phyloP scores from a whole-genome alignment of 2,888 invertebrate genomes.

The Prosapia bicincta region DNA sequence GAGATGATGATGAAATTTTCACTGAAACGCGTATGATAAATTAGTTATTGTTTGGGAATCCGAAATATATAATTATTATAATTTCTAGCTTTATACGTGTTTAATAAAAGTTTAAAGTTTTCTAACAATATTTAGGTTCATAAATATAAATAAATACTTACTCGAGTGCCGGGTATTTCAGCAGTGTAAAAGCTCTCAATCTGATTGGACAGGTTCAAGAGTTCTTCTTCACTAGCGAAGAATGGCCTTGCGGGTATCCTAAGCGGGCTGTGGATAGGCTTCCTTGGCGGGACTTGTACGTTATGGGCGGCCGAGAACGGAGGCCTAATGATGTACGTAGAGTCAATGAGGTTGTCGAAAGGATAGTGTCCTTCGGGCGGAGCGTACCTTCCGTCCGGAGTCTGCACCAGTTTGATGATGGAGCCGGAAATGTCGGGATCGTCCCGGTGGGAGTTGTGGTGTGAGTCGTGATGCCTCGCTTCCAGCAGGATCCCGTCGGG shows the following conservation, averaged over 20 bases:
- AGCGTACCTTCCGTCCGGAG: slow-evolving; percentile 49
- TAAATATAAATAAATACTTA: no score
- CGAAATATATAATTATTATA: no score
- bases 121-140: no score
- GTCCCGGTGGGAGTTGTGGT: slow-evolving; percentile 40
- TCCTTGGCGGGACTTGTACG: slow-evolving; percentile 35
- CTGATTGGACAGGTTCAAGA: slow-evolving; percentile 31
- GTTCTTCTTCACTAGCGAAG: slow-evolving; percentile 31
- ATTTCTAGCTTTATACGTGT: no score
- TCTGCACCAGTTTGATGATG: slow-evolving; percentile 43
- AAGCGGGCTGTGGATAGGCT: slow-evolving; percentile 31
- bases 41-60: no score
- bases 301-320: slow-evolving; percentile 40
- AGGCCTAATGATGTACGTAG: slow-evolving; percentile 55
- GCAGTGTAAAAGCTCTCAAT: slow-evolving; percentile 31
- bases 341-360: slow-evolving; percentile 51
- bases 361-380: slow-evolving; percentile 45
- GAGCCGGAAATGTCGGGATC: slow-evolving; percentile 39
- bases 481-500: slow-evolving; percentile 58
- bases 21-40: no score
- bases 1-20: no score
- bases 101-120: no score
- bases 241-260: slow-evolving; percentile 28
- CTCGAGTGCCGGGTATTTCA: slow-evolving; percentile 32
- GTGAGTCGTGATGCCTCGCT: slow-evolving; percentile 44